These are phyloP conservation scores for Anoplopoma fimbria DNA, from an alignment of 2,113 vertebrate species.

Conservation along the genomic window DNA sequence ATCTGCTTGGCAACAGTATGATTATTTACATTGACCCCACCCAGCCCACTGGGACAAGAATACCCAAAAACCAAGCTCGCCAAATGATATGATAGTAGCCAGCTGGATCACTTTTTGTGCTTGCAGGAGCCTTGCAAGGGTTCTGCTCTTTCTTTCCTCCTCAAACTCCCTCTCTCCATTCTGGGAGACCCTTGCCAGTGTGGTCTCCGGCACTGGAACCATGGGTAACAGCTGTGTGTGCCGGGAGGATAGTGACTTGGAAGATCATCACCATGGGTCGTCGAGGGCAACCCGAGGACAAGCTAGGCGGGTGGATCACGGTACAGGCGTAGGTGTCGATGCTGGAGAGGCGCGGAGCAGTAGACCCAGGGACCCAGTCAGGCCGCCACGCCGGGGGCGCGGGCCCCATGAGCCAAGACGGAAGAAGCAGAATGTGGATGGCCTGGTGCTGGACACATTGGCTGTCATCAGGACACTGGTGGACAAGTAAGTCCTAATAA, in stretches of 20 bases:
- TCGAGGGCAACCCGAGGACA: slow-evolving; percentile 82
- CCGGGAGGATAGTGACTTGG: slow-evolving; percentile 93
- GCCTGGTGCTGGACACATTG: slow-evolving; percentile 96
- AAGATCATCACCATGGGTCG: slow-evolving; percentile 85
- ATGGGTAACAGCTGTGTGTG: slow-evolving; percentile 99
- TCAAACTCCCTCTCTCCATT: slow-evolving; percentile 87
- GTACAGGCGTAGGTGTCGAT: slow-evolving; percentile 69
- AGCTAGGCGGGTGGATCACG: slow-evolving; percentile 84
- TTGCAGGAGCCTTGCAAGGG: slow-evolving; percentile 94
- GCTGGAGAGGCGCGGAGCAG: slow-evolving; percentile 85
- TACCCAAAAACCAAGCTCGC: slow-evolving; percentile 81
- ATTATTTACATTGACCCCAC: slow-evolving; percentile 57
- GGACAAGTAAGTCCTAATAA: slow-evolving; percentile 93
- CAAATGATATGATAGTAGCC: slow-evolving; percentile 99
- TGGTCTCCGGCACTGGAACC: slow-evolving; percentile 78
- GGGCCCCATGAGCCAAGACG: slow-evolving; percentile 96
- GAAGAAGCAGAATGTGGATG: slow-evolving; percentile 98
- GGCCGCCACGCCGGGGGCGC: slow-evolving; percentile 93
- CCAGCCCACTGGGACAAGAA: slow-evolving; percentile 79
- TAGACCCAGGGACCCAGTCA: slow-evolving; percentile 92
- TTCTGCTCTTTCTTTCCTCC: slow-evolving; percentile 91
- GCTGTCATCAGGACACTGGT: slow-evolving; percentile 98
- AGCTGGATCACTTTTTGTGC: slow-evolving; percentile 95
- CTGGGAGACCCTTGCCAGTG: slow-evolving; percentile 83
- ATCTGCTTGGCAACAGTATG: slow-evolving; percentile 67